Evolutionary conservation across 2,113 vertebrate species (phyloP).

Genomic region (Seriola rivoliana): DNA sequence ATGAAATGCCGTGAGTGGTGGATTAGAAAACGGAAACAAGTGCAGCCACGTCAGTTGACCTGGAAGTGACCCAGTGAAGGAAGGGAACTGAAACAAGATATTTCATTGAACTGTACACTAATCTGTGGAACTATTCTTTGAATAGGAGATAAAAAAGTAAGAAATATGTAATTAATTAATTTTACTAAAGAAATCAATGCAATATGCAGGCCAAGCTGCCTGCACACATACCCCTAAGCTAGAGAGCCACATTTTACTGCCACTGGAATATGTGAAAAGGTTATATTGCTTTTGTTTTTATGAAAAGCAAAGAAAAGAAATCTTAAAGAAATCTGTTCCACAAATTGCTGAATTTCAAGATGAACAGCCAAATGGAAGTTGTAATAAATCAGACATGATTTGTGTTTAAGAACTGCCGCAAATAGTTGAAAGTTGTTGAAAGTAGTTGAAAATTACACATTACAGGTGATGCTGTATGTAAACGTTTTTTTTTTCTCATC

Average conservation of each 20-base stretch:
- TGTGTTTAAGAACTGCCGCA: neutral
- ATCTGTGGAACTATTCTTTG: conserved; percentile 25
- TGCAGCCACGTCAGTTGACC: conserved; percentile 32
- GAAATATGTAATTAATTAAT: conserved; percentile 9
- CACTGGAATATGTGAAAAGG: neutral
- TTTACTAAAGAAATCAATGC: conserved; percentile 9
- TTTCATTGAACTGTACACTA: conserved; percentile 12
- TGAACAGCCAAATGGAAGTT: neutral
- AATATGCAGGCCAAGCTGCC: neutral
- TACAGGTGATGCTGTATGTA: neutral
- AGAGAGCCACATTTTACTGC: neutral
- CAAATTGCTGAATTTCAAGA: neutral
- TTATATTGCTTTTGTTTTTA: neutral
- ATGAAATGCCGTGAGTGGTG: conserved; percentile 20
- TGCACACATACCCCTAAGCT: neutral
- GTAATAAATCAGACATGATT: neutral
- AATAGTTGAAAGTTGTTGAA: neutral
- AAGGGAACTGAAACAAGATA: conserved; percentile 23
- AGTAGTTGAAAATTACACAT: neutral
- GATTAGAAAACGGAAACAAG: conserved; percentile 46
- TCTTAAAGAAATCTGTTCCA: neutral
- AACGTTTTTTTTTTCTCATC: neutral
- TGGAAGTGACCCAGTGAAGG: conserved; percentile 37
- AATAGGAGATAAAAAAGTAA: conserved; percentile 15
- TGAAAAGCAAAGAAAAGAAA: neutral